Evolutionary conservation across 2,113 vertebrate genomes (phyloP).

Genomic region (Sus scrofa): DNA sequence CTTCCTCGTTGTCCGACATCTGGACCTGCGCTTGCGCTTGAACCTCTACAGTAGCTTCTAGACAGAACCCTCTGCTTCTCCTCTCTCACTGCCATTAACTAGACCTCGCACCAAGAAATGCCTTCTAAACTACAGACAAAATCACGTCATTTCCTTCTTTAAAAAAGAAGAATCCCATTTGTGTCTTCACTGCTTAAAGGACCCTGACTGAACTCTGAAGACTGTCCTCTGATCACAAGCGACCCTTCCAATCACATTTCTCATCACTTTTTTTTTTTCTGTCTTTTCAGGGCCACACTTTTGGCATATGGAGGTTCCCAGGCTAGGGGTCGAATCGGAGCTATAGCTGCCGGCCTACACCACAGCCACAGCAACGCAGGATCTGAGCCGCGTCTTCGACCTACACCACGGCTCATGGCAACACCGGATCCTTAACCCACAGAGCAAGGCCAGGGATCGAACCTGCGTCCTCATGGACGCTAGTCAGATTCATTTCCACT

Average conservation of each 20-base stretch:
- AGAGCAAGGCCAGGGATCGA: no score
- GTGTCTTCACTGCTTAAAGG: neutral
- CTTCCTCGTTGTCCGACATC: neutral
- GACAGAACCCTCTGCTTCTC: neutral
- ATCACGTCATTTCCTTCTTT: neutral
- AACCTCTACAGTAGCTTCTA: neutral
- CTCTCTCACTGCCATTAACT: neutral
- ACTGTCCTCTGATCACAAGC: neutral
- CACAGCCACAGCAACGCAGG: no score
- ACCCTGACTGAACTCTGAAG: neutral
- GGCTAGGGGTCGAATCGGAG: no score
- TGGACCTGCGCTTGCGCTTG: constrained; percentile 16
- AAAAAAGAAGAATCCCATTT: neutral
- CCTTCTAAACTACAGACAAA: neutral
- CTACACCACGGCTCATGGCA: no score
- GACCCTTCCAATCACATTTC: neutral
- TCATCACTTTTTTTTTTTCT: neutral
- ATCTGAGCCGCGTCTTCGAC: no score
- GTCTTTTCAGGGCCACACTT: no score
- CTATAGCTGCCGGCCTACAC: no score
- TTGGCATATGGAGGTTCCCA: no score
- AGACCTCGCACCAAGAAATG: neutral
- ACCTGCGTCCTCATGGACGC: no score
- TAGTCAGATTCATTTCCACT: no score
- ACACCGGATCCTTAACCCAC: no score